Percentiles rank a stretch among this genome's conserved stretches.
Conservation (phyloP, 2,797 vertebrate genomes). For the Eupleurogrammus muticus region DNA sequence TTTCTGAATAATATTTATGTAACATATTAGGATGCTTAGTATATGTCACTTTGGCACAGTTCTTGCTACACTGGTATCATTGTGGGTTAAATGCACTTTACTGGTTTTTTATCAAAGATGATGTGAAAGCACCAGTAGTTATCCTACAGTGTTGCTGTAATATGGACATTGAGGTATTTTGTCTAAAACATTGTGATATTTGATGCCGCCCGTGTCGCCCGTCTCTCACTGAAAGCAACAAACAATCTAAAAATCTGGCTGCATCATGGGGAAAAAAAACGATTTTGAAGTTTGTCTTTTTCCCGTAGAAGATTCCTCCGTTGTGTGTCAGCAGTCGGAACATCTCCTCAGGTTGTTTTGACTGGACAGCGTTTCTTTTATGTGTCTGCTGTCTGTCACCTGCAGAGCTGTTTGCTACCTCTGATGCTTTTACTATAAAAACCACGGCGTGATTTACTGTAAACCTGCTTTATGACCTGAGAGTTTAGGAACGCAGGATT, state of each 20-base stretch:
- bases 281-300: slow-evolving; percentile 46
- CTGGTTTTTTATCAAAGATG: too few species aligned
- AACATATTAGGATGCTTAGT: too few species aligned
- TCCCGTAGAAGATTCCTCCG: slow-evolving; percentile 37
- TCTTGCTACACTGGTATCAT: too few species aligned
- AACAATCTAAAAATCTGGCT: slow-evolving; percentile 37
- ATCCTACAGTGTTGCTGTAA: too few species aligned
- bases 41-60: too few species aligned
- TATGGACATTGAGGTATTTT: too few species aligned
- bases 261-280: slow-evolving; percentile 48
- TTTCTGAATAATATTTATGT: too few species aligned
- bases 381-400: slow-evolving; percentile 52
- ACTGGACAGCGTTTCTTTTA: slow-evolving; percentile 61
- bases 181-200: too few species aligned
- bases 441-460: slow-evolving; percentile 37
- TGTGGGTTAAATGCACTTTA: too few species aligned
- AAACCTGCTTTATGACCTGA: slow-evolving; percentile 48
- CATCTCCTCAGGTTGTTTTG: slow-evolving; percentile 69
- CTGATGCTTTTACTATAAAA: slow-evolving; percentile 48
- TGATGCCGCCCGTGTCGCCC: too few species aligned
- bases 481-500: slow-evolving; percentile 15
- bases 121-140: too few species aligned
- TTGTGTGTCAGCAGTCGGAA: slow-evolving; percentile 40
- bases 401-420: slow-evolving; percentile 57
- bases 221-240: slow-evolving; percentile 15